These are phyloP conservation scores for Penaeus chinensis DNA, from an alignment of 1,140 invertebrate genomes.

Conservation along the genomic window DNA sequence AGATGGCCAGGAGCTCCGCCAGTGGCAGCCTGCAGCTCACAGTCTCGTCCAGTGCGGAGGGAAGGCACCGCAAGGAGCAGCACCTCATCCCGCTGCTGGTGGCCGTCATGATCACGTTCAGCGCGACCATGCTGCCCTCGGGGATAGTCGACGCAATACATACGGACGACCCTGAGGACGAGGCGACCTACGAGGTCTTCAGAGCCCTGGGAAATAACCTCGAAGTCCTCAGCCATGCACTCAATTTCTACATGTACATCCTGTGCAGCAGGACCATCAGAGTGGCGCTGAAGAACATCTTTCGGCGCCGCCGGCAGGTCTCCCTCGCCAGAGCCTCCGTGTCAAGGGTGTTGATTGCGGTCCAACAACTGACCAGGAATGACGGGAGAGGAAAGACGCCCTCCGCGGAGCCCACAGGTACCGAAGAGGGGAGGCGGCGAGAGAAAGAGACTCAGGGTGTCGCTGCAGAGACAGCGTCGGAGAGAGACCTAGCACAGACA, in stretches of 20 bases:
- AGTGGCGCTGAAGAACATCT: slow-evolving; percentile 15
- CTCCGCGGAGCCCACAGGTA: too few species aligned
- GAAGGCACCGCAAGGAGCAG: slow-evolving; percentile 62
- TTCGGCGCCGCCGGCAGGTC: not conserved
- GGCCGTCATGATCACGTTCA: slow-evolving; percentile 66
- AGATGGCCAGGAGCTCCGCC: not conserved
- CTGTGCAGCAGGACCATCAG: slow-evolving; percentile 64
- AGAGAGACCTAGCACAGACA: too few species aligned
- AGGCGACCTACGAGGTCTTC: slow-evolving; percentile 65
- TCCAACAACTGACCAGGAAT: not conserved
- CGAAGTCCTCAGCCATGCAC: slow-evolving; percentile 66
- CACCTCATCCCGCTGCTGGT: slow-evolving; percentile 64
- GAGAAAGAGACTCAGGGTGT: too few species aligned
- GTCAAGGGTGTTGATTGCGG: not conserved
- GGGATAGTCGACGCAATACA: slow-evolving; percentile 64
- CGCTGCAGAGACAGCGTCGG: too few species aligned
- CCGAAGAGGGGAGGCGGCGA: too few species aligned
- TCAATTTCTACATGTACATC: slow-evolving; percentile 67
- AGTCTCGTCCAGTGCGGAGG: too few species aligned
- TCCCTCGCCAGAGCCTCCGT: not conserved
- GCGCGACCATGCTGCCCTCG: slow-evolving; percentile 66
- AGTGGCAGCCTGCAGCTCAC: not conserved
- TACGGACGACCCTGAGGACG: slow-evolving; percentile 58
- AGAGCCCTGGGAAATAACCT: slow-evolving; percentile 66
- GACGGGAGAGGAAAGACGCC: too few species aligned